These are phyloP conservation scores for Stercorarius parasiticus DNA, from an alignment of 2,113 vertebrate genomes.

Conservation along the genomic window DNA sequence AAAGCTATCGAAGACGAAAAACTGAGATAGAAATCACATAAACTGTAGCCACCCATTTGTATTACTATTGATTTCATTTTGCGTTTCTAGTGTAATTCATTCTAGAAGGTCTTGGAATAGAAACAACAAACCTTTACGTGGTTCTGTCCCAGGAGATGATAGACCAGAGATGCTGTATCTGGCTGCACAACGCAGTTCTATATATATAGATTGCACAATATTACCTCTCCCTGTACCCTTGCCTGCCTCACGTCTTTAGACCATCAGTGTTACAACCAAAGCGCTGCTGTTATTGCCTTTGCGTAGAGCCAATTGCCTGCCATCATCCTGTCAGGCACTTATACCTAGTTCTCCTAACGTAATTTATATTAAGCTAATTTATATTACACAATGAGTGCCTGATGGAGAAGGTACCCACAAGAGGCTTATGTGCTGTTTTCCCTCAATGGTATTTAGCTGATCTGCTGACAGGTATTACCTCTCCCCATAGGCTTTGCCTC, in stretches of 20 bases:
- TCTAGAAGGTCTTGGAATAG: neutral
- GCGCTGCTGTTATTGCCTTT: neutral
- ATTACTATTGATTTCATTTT: slow-evolving; percentile 2
- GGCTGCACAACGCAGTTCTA: neutral
- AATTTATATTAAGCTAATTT: slow-evolving; percentile 55
- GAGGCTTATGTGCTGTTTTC: neutral
- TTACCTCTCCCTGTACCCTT: neutral
- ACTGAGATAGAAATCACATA: neutral
- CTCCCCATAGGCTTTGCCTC: neutral
- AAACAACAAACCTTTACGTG: neutral
- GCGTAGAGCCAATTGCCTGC: neutral
- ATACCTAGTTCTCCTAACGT: neutral
- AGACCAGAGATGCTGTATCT: neutral
- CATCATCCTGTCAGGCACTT: slow-evolving; percentile 38
- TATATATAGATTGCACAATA: neutral
- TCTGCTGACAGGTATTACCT: slow-evolving; percentile 7
- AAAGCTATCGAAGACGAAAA: neutral
- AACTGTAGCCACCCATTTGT: neutral
- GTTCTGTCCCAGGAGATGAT: neutral
- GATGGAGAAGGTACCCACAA: neutral
- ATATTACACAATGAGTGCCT: neutral
- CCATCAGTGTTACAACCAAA: neutral
- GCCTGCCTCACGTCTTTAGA: neutral
- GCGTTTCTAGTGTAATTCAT: neutral
- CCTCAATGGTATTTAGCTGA: neutral